Percentiles rank a stretch among this genome's conserved stretches.
phyloP scores from a whole-genome alignment of 2,797 vertebrate species.

The Discoglossus pictus region DNA sequence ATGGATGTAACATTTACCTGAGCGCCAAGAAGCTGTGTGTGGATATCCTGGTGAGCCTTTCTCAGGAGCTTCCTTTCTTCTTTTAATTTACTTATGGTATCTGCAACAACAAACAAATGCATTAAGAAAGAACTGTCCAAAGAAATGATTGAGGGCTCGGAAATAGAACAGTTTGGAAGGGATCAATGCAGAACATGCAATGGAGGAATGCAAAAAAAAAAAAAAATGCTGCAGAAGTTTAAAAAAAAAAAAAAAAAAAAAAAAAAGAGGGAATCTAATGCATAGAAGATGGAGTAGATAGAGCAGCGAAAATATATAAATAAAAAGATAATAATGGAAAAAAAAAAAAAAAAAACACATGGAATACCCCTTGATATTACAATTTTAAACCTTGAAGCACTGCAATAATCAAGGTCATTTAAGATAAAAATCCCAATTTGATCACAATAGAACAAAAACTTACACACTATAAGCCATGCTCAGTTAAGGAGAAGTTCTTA shows the following conservation, averaged over 20 bases:
- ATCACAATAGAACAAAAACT: too few species aligned
- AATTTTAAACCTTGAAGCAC: too few species aligned
- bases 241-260: too few species aligned
- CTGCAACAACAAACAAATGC: constrained; percentile 46
- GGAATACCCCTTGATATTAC: too few species aligned
- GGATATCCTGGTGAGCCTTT: constrained; percentile 67
- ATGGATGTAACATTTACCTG: constrained; percentile 59
- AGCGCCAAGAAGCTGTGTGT: constrained; percentile 62
- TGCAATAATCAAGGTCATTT: too few species aligned
- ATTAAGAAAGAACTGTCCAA: accelerated
- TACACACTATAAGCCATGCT: too few species aligned
- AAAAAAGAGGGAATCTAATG: not conserved
- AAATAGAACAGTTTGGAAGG: not conserved
- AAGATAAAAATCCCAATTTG: too few species aligned
- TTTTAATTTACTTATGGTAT: constrained; percentile 62
- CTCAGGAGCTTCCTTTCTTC: constrained; percentile 69
- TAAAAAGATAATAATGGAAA: too few species aligned
- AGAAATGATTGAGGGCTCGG: not conserved
- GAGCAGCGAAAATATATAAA: not conserved
- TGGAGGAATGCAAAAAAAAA: not conserved
- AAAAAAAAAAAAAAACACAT: too few species aligned
- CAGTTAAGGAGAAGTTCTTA: too few species aligned
- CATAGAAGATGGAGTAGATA: not conserved
- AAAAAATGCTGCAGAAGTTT: not conserved
- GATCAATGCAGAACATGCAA: not conserved